Evolutionary conservation across 2,797 vertebrate genomes (phyloP).

Genomic region (Sorex maritimensis): DNA sequence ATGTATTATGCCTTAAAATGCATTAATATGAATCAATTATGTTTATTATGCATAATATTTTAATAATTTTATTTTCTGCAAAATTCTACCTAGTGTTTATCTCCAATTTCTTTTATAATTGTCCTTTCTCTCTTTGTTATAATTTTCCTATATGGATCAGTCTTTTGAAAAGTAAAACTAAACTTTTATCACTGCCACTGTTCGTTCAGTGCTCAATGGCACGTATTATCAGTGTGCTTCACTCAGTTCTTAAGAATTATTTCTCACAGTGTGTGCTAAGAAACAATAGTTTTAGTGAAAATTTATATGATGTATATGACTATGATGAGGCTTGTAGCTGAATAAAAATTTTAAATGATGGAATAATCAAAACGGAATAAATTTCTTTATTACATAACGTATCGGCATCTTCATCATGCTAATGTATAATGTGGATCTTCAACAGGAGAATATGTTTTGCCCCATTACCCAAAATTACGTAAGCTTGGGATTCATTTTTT

Average conservation of each 20-base stretch:
- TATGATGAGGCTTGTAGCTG: neutral
- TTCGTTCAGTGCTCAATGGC: neutral
- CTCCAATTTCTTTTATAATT: neutral
- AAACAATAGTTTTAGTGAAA: neutral
- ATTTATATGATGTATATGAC: neutral
- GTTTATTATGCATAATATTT: neutral
- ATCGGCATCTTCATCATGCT: neutral
- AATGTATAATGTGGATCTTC: neutral
- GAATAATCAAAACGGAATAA: neutral
- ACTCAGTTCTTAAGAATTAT: neutral
- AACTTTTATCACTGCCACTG: neutral
- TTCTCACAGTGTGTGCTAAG: neutral
- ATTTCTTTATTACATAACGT: neutral
- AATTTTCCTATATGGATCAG: neutral
- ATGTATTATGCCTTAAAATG: neutral
- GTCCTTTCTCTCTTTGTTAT: neutral
- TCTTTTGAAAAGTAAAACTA: neutral
- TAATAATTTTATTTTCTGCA: neutral
- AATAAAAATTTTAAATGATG: neutral
- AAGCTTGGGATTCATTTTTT: slow-evolving; percentile 3
- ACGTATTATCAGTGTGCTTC: neutral
- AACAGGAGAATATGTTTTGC: neutral
- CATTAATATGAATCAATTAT: neutral
- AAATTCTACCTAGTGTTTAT: neutral
- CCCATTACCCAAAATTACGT: slow-evolving; percentile 9